Evolutionary conservation across 1,140 invertebrate species (phyloP).

Genomic region (Zaprionus davidi): DNA sequence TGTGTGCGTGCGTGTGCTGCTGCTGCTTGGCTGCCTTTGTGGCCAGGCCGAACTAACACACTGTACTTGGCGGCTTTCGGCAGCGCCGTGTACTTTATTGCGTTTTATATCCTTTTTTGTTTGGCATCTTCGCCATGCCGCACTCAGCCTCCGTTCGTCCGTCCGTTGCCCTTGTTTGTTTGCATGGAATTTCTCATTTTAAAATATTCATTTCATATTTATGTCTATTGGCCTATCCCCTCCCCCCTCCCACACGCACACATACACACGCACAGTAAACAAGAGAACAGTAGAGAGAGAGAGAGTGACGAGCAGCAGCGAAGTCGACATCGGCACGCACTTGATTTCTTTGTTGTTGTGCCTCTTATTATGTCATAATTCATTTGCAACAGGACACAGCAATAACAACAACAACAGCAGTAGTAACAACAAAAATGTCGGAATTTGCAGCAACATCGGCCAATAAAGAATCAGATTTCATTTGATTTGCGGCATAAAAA

Average conservation of each 20-base stretch:
- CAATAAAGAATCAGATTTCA: constrained; percentile 71
- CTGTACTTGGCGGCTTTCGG: constrained; percentile 62
- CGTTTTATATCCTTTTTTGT: constrained; percentile 63
- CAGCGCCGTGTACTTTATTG: constrained; percentile 50
- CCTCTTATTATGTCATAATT: constrained; percentile 76
- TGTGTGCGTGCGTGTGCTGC: constrained; percentile 55
- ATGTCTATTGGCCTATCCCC: constrained; percentile 40
- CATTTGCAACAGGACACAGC: constrained; percentile 66
- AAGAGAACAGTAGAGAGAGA: not conserved
- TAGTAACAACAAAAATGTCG: constrained; percentile 54
- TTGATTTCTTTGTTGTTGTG: constrained; percentile 55
- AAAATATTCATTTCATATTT: constrained; percentile 67
- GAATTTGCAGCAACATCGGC: constrained; percentile 66
- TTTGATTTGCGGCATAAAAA: constrained; percentile 54
- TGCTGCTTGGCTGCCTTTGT: constrained; percentile 36
- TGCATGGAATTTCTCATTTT: constrained; percentile 69
- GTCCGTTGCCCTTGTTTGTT: constrained; percentile 44
- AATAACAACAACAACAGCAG: not conserved
- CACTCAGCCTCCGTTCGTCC: not conserved
- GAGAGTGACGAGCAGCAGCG: not conserved
- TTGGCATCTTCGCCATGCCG: constrained; percentile 33
- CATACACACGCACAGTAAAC: constrained; percentile 16
- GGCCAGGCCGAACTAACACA: constrained; percentile 59
- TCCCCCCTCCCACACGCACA: not conserved
- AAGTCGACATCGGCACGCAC: constrained; percentile 43